phyloP scores from a whole-genome alignment of 2,888 invertebrate genomes.

The Crossocerus cetratus region DNA sequence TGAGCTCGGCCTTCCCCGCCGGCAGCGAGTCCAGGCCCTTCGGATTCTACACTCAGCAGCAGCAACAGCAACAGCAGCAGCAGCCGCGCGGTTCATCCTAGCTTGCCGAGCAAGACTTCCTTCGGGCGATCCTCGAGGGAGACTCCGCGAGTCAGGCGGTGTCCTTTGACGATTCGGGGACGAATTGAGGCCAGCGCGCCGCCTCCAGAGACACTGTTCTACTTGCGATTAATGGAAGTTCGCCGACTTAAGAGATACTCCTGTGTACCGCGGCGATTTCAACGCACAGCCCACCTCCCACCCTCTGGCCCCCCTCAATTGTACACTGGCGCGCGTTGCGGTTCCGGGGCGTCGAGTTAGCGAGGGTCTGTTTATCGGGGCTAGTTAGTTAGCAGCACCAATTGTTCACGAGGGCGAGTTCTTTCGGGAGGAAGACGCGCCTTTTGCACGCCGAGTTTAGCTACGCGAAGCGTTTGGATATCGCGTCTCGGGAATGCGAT shows the following conservation, averaged over 20 bases:
- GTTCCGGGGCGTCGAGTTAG: too few species aligned
- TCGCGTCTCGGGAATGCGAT: not conserved
- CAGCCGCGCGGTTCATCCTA: constrained; percentile 52
- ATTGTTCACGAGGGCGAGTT: not conserved
- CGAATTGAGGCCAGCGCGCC: not conserved
- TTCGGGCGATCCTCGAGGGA: constrained; percentile 46
- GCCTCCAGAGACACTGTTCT: not conserved
- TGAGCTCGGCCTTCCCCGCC: constrained; percentile 45
- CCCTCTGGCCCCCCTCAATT: too few species aligned
- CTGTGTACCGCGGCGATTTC: too few species aligned
- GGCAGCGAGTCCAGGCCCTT: constrained; percentile 65
- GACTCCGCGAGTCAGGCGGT: constrained; percentile 21
- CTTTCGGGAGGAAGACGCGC: not conserved
- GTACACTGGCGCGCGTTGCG: too few species aligned
- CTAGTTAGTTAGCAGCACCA: too few species aligned
- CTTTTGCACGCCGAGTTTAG: not conserved
- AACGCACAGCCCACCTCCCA: too few species aligned
- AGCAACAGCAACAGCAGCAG: constrained; percentile 49
- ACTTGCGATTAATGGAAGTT: too few species aligned
- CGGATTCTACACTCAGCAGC: constrained; percentile 73
- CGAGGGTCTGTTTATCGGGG: too few species aligned
- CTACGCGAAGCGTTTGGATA: not conserved
- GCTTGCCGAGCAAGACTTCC: constrained; percentile 39
- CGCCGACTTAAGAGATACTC: too few species aligned
- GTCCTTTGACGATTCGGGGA: too few species aligned